These are phyloP conservation scores for Unio pictorum DNA, from an alignment of 2,888 invertebrate species.

Conservation along the genomic window DNA sequence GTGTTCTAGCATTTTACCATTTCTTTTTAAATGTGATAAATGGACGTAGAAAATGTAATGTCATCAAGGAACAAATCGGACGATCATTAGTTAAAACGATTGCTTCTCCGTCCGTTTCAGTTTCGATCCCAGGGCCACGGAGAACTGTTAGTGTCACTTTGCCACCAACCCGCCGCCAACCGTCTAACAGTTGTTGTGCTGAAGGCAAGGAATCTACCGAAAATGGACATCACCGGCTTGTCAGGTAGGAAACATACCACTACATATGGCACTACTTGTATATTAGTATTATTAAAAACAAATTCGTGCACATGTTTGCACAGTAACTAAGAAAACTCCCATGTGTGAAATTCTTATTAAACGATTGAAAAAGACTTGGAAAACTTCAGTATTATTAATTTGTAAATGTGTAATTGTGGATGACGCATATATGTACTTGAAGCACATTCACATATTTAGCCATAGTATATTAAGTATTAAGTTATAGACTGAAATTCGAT, in stretches of 20 bases:
- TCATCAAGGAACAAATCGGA: background rate
- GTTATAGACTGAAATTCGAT: too few species aligned
- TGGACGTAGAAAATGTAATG: background rate
- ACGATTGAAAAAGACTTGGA: too few species aligned
- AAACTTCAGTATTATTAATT: too few species aligned
- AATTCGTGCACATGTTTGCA: too few species aligned
- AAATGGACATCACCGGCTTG: slow-evolving; percentile 97
- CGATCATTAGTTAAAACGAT: background rate
- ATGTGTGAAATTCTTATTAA: too few species aligned
- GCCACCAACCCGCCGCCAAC: slow-evolving; percentile 98
- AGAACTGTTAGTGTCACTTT: slow-evolving; percentile 94
- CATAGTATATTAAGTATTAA: too few species aligned
- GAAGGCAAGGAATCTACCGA: slow-evolving; percentile 96
- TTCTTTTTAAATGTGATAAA: background rate
- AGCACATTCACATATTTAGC: too few species aligned
- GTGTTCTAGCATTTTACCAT: background rate
- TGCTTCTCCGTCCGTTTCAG: slow-evolving; percentile 72
- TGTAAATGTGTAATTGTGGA: too few species aligned
- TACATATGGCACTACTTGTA: too few species aligned
- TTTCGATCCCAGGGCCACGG: slow-evolving; percentile 94
- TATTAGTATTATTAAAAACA: too few species aligned
- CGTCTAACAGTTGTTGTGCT: slow-evolving; percentile 95
- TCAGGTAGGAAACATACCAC: slow-evolving; percentile 75
- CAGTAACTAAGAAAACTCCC: too few species aligned
- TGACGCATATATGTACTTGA: too few species aligned